These are phyloP conservation scores for Pantherophis alleghaniensis DNA, from an alignment of 2,797 vertebrate species.

Conservation along the genomic window DNA sequence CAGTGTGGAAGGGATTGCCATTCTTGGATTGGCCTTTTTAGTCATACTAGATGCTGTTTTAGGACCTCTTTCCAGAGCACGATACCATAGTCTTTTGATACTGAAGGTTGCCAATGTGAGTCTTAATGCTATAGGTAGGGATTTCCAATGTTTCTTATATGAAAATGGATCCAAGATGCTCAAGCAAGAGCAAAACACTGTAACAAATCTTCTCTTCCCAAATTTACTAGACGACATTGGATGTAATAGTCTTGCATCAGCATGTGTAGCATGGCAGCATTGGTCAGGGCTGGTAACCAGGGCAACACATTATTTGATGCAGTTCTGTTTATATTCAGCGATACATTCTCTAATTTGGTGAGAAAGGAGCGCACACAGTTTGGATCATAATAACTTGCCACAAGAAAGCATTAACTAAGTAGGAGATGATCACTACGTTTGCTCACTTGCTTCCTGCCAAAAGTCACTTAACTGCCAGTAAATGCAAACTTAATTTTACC, in stretches of 20 bases:
- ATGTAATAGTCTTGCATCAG: slow-evolving; percentile 12
- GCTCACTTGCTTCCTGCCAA: neutral
- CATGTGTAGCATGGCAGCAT: slow-evolving; percentile 14
- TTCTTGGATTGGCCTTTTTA: no score
- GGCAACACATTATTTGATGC: slow-evolving; percentile 13
- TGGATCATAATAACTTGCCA: neutral
- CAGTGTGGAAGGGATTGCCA: no score
- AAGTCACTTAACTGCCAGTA: neutral
- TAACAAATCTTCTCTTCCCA: neutral
- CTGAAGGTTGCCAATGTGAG: no score
- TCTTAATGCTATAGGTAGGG: neutral
- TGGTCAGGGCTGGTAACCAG: slow-evolving; percentile 15
- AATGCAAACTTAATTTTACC: neutral
- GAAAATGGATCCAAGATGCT: neutral
- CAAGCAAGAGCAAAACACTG: neutral
- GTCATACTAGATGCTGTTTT: no score
- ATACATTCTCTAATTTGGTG: slow-evolving; percentile 8
- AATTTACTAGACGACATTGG: slow-evolving; percentile 2
- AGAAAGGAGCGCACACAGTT: neutral
- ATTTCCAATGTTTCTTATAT: neutral
- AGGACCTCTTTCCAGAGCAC: no score
- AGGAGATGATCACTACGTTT: neutral
- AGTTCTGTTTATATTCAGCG: neutral
- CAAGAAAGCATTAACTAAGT: neutral
- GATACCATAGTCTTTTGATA: no score